Evolutionary conservation across 2,888 invertebrate species (phyloP).

Genomic region (Leucophenga montana): DNA sequence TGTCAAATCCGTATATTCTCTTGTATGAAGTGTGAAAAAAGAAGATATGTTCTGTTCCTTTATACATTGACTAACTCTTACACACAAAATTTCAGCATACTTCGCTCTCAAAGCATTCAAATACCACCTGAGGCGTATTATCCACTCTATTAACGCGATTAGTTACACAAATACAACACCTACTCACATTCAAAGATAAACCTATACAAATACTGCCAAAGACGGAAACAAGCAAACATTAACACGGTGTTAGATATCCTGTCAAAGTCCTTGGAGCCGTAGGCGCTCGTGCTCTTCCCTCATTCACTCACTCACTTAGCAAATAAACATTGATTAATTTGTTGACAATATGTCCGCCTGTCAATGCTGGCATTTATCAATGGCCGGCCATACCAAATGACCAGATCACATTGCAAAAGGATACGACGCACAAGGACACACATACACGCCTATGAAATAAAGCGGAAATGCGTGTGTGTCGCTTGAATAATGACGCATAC

Average conservation of each 20-base stretch:
- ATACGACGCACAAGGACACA: conserved; percentile 28
- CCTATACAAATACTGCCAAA: conserved; percentile 21
- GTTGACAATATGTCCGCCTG: conserved; percentile 59
- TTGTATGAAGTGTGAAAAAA: neutral
- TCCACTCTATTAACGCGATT: conserved; percentile 68
- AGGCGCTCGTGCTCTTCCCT: conserved; percentile 45
- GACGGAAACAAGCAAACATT: conserved; percentile 31
- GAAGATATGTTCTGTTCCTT: too few species aligned
- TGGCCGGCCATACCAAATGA: conserved; percentile 13
- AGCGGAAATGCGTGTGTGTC: conserved; percentile 44
- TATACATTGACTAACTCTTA: too few species aligned
- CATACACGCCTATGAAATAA: conserved; percentile 31
- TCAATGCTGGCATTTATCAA: conserved; percentile 40
- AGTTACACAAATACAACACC: conserved; percentile 62
- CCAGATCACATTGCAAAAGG: conserved; percentile 23
- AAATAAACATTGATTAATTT: conserved; percentile 71
- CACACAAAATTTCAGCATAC: neutral
- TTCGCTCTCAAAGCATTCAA: conserved; percentile 16
- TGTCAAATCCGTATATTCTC: conserved; percentile 23
- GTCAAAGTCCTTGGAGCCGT: neutral
- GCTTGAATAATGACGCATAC: conserved; percentile 62
- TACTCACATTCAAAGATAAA: neutral
- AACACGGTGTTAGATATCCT: neutral
- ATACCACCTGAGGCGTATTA: conserved; percentile 61
- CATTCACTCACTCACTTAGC: conserved; percentile 62